Evolutionary conservation across 2,888 invertebrate genomes (phyloP), one percentile per base, ranked within the genome.

Genomic region (Altica lythri): DNA sequence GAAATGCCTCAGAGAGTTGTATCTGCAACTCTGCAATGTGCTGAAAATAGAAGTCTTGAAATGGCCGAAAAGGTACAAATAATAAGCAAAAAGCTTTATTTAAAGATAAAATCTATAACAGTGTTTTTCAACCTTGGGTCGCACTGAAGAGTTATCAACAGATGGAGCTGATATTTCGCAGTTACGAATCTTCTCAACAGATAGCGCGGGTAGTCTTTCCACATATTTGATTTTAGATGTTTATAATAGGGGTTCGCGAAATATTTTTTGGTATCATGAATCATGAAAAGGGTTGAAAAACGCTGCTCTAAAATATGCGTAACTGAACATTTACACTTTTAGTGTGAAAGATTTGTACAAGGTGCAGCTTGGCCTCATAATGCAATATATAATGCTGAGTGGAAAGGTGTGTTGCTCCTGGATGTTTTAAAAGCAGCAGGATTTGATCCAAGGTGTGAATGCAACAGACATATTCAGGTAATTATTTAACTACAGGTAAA

Each of bases 41-140:
- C 96, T 9, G 98, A 98, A 12, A 99, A 99, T 75, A 79, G 98
- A 25, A 82, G 99, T 44, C 89, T 89, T 48, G 96, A 97, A 78
- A 95, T 99, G 95, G 83, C 85, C 16, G 78, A 86, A 8, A 5
- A 32, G 12, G 44, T 44, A 18, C 30, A 10, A 25, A 42, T 6
- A 9, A 4, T 17, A 22, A 22, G 22, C 22, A 22, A 22, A n/a
- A n/a, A n/a, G n/a, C n/a, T 12, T 40, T 25, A 5, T 16, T 40
- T 5, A 29, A 2, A n/a, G n/a, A 2, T 4, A 29, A 10, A 10
- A 12, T 12, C 29, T 29, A n/a, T n/a, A n/a, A n/a, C n/a, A n/a
- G n/a, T n/a, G n/a, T n/a, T n/a, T n/a, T n/a, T n/a, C n/a, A n/a
- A n/a, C n/a, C n/a, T n/a, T n/a, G n/a, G n/a, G n/a, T n/a, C n/a